phyloP scores from a whole-genome alignment of 1,140 invertebrate genomes.

The Helicoverpa armigera region DNA sequence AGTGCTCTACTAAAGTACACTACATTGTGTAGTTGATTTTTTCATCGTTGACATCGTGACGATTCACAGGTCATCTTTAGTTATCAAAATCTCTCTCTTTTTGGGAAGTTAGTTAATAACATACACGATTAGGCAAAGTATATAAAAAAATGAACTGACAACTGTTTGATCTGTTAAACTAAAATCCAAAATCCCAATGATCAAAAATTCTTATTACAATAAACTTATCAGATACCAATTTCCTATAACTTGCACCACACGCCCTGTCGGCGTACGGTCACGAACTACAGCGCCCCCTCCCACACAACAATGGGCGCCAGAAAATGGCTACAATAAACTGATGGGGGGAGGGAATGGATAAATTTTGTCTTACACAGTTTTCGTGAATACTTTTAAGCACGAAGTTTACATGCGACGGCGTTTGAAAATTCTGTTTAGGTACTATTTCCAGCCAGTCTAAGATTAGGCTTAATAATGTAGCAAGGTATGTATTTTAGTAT shows the following conservation, averaged over 20 bases:
- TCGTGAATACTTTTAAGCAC: conserved; percentile 56
- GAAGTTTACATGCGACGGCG: conserved; percentile 6
- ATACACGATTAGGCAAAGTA: no score
- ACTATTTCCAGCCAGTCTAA: not conserved
- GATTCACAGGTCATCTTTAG: no score
- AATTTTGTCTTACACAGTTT: conserved; percentile 62
- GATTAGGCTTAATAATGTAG: no score
- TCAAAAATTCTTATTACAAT: not conserved
- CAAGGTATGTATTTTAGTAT: no score
- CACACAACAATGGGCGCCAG: conserved; percentile 55
- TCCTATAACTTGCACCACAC: conserved; percentile 49
- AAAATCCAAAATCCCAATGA: not conserved
- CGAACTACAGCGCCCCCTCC: conserved; percentile 53
- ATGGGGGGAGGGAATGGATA: conserved; percentile 53
- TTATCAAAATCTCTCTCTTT: no score
- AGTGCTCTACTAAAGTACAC: no score
- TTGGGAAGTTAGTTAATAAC: no score
- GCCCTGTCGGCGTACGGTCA: conserved; percentile 50
- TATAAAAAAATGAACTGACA: no score
- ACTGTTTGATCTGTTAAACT: no score
- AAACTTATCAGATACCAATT: no score
- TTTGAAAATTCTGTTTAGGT: not conserved
- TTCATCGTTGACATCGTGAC: no score
- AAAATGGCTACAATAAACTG: conserved; percentile 67
- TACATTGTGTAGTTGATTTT: no score